A percentile compares a stretch with the other conserved stretches of the same genome.
Evolutionary conservation across 2,797 vertebrate species (phyloP).

Genomic region (Diplodus puntazzo): DNA sequence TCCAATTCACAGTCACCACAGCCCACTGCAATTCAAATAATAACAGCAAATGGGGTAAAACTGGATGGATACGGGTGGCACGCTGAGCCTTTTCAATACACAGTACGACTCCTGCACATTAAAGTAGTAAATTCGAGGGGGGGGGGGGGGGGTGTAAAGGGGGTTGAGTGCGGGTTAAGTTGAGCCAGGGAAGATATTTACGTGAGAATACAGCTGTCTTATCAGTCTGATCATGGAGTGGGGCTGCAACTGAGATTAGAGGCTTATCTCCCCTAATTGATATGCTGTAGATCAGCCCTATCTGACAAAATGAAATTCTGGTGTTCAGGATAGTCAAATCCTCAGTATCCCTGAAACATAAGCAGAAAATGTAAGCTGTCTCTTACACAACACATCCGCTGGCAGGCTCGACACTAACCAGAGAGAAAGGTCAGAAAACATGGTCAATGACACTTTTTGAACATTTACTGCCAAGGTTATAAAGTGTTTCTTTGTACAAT

Average conservation of each 20-base stretch:
- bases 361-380: constrained; percentile 14
- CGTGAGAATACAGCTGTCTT: constrained; percentile 48
- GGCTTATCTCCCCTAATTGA: constrained; percentile 38
- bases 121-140: constrained; percentile 43
- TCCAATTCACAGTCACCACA: constrained; percentile 79
- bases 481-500: background rate
- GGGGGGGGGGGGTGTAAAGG: constrained; percentile 24
- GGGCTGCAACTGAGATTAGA: constrained; percentile 25
- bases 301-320: constrained; percentile 32
- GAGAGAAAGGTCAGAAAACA: background rate
- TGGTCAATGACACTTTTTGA: background rate
- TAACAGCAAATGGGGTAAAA: constrained; percentile 76
- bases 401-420: background rate
- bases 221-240: constrained; percentile 48
- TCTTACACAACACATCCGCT: background rate
- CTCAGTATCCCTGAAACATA: constrained; percentile 5
- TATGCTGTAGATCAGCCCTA: constrained; percentile 34
- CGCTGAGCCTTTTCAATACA: constrained; percentile 74
- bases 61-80: constrained; percentile 66
- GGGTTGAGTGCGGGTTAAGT: constrained; percentile 47
- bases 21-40: constrained; percentile 83
- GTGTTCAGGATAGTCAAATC: background rate
- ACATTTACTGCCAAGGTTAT: background rate
- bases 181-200: constrained; percentile 33
- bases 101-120: constrained; percentile 59